A percentile compares a stretch with the other conserved stretches of the same genome.
Evolutionary conservation across 2,113 vertebrate genomes (phyloP).

Genomic region (Rhinopomastus cyanomelas): DNA sequence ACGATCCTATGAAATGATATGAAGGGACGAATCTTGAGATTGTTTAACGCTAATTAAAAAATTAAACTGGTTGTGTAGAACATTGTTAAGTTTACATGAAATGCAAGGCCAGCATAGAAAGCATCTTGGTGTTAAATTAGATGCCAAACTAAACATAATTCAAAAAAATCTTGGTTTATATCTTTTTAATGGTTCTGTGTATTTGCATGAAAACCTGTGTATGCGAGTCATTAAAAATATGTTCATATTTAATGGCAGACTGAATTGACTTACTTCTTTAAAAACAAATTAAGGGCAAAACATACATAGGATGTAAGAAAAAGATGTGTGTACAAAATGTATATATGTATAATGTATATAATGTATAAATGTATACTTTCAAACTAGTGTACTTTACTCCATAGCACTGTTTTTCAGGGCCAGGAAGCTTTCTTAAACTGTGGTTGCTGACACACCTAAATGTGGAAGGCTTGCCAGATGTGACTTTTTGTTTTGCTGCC

Average conservation of each 20-base stretch:
- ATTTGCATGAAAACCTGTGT: background rate
- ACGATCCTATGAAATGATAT: too few species aligned
- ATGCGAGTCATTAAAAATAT: background rate
- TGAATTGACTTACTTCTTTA: background rate
- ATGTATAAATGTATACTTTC: too few species aligned
- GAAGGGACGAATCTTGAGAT: background rate
- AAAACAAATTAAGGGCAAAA: background rate
- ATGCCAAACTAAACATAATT: background rate
- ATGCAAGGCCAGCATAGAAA: background rate
- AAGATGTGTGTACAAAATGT: background rate
- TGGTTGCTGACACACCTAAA: background rate
- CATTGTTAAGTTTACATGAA: background rate
- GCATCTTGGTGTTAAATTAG: background rate
- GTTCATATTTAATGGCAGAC: background rate
- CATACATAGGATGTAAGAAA: background rate
- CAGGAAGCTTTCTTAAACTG: background rate
- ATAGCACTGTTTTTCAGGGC: background rate
- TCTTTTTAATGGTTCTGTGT: background rate
- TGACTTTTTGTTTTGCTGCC: background rate
- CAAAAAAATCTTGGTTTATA: background rate
- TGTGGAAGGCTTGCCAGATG: background rate
- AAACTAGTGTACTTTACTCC: background rate
- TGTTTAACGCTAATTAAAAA: background rate
- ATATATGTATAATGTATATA: too few species aligned
- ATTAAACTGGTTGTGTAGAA: background rate